phyloP scores from a whole-genome alignment of 2,888 invertebrate species.

The Sussaba pulchella region DNA sequence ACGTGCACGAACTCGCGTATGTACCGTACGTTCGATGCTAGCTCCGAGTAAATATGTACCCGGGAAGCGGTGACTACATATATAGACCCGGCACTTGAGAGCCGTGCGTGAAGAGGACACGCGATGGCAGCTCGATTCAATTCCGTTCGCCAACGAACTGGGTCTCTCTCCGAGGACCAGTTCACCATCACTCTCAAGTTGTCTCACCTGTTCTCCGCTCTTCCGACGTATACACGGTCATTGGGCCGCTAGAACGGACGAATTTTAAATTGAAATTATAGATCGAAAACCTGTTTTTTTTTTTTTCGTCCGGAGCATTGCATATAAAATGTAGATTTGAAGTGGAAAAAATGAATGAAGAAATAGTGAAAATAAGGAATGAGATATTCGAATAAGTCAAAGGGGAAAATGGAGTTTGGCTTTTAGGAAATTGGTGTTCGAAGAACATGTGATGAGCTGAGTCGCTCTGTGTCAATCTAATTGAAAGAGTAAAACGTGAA shows the following conservation, averaged over 20 bases:
- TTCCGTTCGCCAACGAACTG: conserved; percentile 26
- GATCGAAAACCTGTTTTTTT: not conserved
- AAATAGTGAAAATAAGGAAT: not conserved
- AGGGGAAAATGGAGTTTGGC: too few species aligned
- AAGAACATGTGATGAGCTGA: too few species aligned
- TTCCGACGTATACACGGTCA: conserved; percentile 8
- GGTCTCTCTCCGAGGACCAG: conserved; percentile 24
- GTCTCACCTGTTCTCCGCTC: not conserved
- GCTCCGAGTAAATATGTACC: conserved; percentile 37
- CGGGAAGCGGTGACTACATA: conserved; percentile 20
- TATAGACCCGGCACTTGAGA: conserved; percentile 12
- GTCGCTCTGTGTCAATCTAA: too few species aligned
- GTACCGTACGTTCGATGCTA: conserved; percentile 17
- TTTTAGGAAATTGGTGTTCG: too few species aligned
- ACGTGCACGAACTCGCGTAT: conserved; percentile 26
- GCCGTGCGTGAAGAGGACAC: conserved; percentile 9
- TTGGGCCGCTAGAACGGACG: conserved; percentile 15
- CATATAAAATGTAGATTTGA: too few species aligned
- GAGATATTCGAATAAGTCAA: too few species aligned
- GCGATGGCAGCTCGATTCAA: conserved; percentile 38
- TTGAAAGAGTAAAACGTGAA: too few species aligned
- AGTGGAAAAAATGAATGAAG: not conserved
- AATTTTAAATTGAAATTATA: conserved; percentile 17
- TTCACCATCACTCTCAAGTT: conserved; percentile 21
- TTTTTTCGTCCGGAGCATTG: too few species aligned